Evolutionary conservation across 2,113 vertebrate species (phyloP).

Genomic region (Phocoena sinus): DNA sequence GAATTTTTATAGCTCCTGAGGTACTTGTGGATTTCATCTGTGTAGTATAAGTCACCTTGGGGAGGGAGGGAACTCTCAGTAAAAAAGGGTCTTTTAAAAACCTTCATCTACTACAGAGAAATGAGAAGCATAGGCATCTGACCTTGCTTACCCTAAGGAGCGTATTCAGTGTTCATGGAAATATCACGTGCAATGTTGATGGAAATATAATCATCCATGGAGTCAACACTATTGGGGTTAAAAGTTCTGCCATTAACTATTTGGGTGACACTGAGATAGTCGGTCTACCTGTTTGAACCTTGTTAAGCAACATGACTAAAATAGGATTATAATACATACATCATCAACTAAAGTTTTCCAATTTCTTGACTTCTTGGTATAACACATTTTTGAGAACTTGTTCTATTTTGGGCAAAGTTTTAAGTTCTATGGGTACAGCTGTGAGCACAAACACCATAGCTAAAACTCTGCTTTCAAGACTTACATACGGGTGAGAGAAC

Average conservation of each 20-base stretch:
- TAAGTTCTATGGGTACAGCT: not conserved
- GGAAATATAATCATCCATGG: not conserved
- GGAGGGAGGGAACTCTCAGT: not conserved
- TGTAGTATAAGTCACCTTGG: not conserved
- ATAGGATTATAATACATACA: not conserved
- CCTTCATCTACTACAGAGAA: not conserved
- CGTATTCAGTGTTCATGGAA: not conserved
- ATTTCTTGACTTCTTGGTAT: not conserved
- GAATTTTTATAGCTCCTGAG: not conserved
- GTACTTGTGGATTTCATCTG: not conserved
- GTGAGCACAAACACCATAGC: not conserved
- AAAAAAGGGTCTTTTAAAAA: not conserved
- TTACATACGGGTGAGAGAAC: not conserved
- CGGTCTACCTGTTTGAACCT: not conserved
- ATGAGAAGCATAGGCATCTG: not conserved
- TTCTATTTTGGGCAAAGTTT: not conserved
- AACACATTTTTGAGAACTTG: not conserved
- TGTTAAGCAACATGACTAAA: not conserved
- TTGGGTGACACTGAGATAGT: not conserved
- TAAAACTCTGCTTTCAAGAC: not conserved
- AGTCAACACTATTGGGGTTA: not conserved
- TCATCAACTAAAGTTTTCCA: not conserved
- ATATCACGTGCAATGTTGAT: not conserved
- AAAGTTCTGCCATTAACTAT: not conserved
- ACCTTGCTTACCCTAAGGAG: not conserved